These are phyloP conservation scores for Macrobrachium nipponense DNA, from an alignment of 1,140 invertebrate species.

Conservation along the genomic window DNA sequence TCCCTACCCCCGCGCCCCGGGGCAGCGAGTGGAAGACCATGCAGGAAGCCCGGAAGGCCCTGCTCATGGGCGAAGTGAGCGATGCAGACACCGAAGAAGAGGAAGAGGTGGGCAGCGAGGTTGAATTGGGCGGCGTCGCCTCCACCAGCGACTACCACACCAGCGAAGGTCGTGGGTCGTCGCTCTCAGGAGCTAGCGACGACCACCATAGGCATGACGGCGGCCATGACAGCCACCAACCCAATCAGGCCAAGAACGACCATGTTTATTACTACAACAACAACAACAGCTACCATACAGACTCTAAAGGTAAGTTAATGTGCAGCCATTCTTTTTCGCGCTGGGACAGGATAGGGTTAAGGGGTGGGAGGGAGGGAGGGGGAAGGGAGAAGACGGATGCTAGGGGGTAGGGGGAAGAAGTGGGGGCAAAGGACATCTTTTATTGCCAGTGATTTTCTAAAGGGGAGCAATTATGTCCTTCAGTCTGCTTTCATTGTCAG, in stretches of 20 bases:
- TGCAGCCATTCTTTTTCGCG: too few relatives aligned
- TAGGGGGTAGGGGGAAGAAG: neutral
- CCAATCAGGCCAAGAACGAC: neutral
- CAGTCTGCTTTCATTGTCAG: too few relatives aligned
- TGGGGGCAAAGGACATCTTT: neutral
- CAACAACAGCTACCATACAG: neutral
- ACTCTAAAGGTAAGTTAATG: too few relatives aligned
- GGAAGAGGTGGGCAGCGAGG: constrained; percentile 2
- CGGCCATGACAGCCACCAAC: neutral
- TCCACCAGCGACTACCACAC: constrained; percentile 43
- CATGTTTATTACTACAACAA: too few relatives aligned
- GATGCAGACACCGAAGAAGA: constrained; percentile 1
- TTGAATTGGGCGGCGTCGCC: constrained; percentile 7
- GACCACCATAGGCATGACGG: neutral
- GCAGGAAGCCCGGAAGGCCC: constrained; percentile 6
- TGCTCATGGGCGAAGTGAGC: constrained; percentile 1
- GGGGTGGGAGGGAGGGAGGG: neutral
- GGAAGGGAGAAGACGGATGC: neutral
- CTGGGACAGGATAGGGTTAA: too few relatives aligned
- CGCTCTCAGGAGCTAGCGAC: neutral
- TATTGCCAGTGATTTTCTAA: too few relatives aligned
- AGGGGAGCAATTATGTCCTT: too few relatives aligned
- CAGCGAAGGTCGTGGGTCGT: constrained; percentile 37
- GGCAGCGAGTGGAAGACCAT: constrained; percentile 1
- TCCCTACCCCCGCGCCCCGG: neutral